A percentile compares a stretch with the other conserved stretches of the same genome.
phyloP scores from a whole-genome alignment of 2,797 vertebrate species.

The Hippocampus kuda region DNA sequence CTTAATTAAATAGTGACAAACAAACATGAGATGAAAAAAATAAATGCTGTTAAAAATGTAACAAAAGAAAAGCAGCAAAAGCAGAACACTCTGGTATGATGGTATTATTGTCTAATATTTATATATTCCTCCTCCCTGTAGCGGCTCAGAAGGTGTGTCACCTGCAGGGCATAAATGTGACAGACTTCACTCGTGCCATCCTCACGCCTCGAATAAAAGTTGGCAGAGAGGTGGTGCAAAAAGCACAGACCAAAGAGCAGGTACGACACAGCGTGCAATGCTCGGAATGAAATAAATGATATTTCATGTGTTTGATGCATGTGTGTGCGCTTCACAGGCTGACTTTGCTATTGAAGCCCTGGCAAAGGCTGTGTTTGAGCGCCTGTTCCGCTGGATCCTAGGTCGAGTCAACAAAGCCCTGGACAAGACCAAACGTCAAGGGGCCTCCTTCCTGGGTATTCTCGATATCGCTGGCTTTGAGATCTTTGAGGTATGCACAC shows the following conservation, averaged over 20 bases:
- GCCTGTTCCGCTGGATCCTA: constrained; percentile 92
- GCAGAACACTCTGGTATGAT: not conserved
- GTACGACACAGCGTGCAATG: constrained; percentile 44
- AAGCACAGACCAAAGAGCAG: constrained; percentile 98
- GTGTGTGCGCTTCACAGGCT: constrained; percentile 63
- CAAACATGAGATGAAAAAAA: not conserved
- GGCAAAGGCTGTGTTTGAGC: constrained; percentile 90
- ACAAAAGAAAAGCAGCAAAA: not conserved
- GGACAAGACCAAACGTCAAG: constrained; percentile 92
- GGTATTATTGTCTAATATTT: not conserved
- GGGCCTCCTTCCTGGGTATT: constrained; percentile 92
- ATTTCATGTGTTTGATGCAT: not conserved
- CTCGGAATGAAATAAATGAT: not conserved
- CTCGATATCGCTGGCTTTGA: constrained; percentile 97
- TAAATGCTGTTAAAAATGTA: not conserved
- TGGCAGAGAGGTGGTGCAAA: constrained; percentile 91
- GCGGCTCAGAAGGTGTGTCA: constrained; percentile 97
- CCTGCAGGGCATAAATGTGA: constrained; percentile 92
- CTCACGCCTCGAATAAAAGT: constrained; percentile 97
- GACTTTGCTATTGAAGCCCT: constrained; percentile 90
- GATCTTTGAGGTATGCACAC: constrained; percentile 82
- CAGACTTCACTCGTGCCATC: constrained; percentile 91
- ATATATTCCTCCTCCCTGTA: constrained; percentile 33
- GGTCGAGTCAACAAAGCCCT: constrained; percentile 87
- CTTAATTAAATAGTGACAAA: not conserved